These are phyloP conservation scores for Merops nubicus DNA, from an alignment of 2,113 vertebrate genomes.

Conservation along the genomic window DNA sequence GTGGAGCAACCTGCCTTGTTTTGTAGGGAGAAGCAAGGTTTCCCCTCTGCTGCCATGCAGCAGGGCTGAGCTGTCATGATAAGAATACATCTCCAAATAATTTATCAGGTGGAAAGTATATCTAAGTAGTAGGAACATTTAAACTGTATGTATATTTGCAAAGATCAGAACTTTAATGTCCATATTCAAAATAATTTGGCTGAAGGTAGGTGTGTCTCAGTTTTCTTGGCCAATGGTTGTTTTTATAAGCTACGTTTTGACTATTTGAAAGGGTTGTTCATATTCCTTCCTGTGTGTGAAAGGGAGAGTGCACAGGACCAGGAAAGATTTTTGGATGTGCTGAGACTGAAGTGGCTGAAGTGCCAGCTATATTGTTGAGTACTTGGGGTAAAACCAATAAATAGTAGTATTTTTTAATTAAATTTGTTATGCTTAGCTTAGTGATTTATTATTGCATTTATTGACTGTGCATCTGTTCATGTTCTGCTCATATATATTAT, in stretches of 20 bases:
- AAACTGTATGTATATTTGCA: not conserved
- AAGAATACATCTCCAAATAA: not conserved
- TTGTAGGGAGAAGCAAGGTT: not conserved
- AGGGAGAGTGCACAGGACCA: not conserved
- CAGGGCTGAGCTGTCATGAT: not conserved
- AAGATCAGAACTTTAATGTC: not conserved
- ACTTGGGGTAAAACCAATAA: not conserved
- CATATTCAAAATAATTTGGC: not conserved
- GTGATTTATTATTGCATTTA: not conserved
- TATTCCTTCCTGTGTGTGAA: not conserved
- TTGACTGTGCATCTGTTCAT: not conserved
- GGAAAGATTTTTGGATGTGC: not conserved
- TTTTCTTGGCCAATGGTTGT: not conserved
- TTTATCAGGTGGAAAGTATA: not conserved
- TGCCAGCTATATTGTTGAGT: not conserved
- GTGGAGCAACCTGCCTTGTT: not conserved
- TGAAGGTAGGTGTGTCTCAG: not conserved
- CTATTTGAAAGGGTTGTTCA: not conserved
- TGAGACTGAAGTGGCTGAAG: not conserved
- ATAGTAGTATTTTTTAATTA: not conserved
- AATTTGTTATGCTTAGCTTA: not conserved
- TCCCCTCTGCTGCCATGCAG: not conserved
- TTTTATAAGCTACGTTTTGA: not conserved
- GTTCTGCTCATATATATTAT: not conserved
- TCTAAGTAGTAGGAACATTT: not conserved